Conservation (phyloP, 2,888 invertebrate genomes). For the Diarsia brunnea region DNA sequence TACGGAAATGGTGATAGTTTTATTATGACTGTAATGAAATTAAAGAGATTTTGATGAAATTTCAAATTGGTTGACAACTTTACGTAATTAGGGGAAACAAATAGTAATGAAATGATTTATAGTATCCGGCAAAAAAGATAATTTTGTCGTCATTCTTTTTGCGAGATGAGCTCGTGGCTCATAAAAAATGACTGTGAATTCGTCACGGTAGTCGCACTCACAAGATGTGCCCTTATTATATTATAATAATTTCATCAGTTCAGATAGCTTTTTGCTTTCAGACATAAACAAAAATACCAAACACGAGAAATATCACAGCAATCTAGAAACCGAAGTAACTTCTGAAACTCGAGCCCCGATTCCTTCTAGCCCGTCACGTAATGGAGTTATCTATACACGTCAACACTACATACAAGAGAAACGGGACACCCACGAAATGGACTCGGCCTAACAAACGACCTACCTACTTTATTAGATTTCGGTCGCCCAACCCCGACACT, state of each 20-base stretch:
- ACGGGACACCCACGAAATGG: conserved; percentile 68
- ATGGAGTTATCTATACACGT: conserved; percentile 71
- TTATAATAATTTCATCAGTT: conserved; percentile 6
- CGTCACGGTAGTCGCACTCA: not conserved
- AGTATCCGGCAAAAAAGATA: conserved; percentile 8
- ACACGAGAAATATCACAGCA: conserved; percentile 25
- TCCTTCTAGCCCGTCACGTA: conserved; percentile 57
- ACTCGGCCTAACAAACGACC: conserved; percentile 71
- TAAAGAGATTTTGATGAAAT: conserved; percentile 21
- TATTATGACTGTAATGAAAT: conserved; percentile 51
- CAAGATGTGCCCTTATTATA: not conserved
- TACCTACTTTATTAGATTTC: conserved; percentile 73
- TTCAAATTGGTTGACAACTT: conserved; percentile 24
- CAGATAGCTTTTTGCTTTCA: not conserved
- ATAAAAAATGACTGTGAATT: conserved; percentile 3
- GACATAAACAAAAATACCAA: conserved; percentile 1
- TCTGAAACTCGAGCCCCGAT: conserved; percentile 55
- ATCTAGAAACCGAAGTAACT: conserved; percentile 30
- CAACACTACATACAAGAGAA: conserved; percentile 64
- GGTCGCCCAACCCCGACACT: conserved; percentile 57
- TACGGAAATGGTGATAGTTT: conserved; percentile 58
- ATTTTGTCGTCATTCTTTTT: not conserved
- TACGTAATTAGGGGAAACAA: conserved; percentile 29
- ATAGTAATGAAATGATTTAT: conserved; percentile 39
- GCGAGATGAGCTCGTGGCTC: not conserved